These are phyloP conservation scores for Baryphthengus martii DNA, from an alignment of 2,113 vertebrate genomes.

Conservation along the genomic window DNA sequence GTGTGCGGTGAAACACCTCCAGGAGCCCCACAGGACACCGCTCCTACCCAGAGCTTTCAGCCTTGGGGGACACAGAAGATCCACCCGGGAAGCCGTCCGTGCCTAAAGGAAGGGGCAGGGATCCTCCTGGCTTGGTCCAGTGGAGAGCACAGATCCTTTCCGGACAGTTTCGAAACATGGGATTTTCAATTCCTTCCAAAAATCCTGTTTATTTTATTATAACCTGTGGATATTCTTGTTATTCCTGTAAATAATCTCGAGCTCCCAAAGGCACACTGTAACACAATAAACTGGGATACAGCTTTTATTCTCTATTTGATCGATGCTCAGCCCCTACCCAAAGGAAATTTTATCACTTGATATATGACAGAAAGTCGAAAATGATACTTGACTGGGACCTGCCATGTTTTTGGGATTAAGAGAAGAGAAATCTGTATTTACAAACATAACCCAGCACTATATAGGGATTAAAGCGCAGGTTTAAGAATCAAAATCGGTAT, in stretches of 20 bases:
- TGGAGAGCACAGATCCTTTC: rapidly evolving
- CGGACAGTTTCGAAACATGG: rapidly evolving
- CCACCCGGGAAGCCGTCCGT: background rate
- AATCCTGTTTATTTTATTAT: background rate
- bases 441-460: background rate
- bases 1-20: background rate
- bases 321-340: background rate
- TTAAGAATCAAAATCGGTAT: background rate
- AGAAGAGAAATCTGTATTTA: background rate
- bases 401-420: background rate
- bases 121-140: background rate
- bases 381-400: background rate
- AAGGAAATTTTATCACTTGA: background rate
- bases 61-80: background rate
- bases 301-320: conserved; percentile 5
- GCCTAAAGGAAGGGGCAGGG: background rate
- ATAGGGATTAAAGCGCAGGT: background rate
- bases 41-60: background rate
- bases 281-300: background rate
- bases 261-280: background rate
- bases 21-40: background rate
- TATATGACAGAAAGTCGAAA: background rate
- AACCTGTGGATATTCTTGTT: background rate
- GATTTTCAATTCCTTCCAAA: background rate
- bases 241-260: background rate